Base-by-base conservation (phyloP, 2,797 vertebrate genomes). In the Anomalospiza imberbis region DNA sequence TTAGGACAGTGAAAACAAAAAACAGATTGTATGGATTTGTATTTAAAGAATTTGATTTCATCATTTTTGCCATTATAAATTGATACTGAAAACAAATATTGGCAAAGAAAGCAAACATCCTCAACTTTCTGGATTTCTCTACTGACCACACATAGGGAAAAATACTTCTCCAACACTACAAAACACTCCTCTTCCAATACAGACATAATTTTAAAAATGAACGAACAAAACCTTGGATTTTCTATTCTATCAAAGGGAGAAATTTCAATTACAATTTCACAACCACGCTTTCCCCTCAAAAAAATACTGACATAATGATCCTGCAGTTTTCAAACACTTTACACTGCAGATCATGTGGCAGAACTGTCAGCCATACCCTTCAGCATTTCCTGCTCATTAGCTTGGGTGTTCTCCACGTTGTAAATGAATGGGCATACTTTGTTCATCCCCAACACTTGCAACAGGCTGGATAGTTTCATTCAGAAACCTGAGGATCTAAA, bases 1-100 rank as follows among this genome's bases (percentile, higher is more conserved):
- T 75, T 83, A 72, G 26, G 58, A 88, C 36, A 92, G 55, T 53
- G 32, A 89, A 93, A 93, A 85, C 42, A 94, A 91, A 85, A 94
- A 61, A 2, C 57, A 89, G 65, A 72, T 53, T 85, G 58, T 40
- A 92, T n/a, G 17, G 17, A 92, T 89, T 88, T 82, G 29, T 77
- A 91, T 77, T 91, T 72, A 78, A 91, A 92, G 28, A 87, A 77
- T 77, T 22, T 54, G 8, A 78, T 80, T 55, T 77, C 28, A 82
- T 70, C 2, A 0, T 44, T 89, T 92, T 88, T 92, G 71, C 62
- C 36, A 24, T 67, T 88, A 73, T 25, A 92, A 89, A 85, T 13
- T 58, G n/a, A 89, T 57, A 89, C 10, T 58, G 67, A 92, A 91
- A 86, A 54, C 22, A 65, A 82, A 48, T 53, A 85, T 1, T 38